These are phyloP conservation scores for Dinomys branickii DNA, from an alignment of 2,113 vertebrate genomes.

Conservation along the genomic window DNA sequence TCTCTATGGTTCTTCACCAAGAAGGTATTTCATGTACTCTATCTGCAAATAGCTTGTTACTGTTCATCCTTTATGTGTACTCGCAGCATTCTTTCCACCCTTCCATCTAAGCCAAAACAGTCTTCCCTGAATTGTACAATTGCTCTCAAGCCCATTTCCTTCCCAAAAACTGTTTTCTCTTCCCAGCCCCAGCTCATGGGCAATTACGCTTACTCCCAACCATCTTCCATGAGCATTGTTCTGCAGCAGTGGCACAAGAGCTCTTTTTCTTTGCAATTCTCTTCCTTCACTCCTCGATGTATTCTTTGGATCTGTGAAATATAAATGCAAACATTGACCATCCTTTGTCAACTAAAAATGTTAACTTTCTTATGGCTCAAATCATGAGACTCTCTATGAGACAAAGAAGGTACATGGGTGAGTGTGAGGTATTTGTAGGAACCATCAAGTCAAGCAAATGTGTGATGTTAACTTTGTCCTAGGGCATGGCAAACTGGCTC, in stretches of 20 bases:
- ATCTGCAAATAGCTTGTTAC: background rate
- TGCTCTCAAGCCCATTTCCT: background rate
- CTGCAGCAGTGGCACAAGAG: background rate
- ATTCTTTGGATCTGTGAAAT: background rate
- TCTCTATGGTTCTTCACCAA: background rate
- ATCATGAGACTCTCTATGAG: background rate
- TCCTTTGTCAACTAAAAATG: background rate
- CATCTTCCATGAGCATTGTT: background rate
- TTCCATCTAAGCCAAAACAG: slow-evolving; percentile 15
- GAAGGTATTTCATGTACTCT: background rate
- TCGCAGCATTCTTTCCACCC: background rate
- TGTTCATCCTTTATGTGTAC: background rate
- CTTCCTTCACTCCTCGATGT: background rate
- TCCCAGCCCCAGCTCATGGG: background rate
- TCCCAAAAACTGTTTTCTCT: background rate
- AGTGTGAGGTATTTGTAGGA: background rate
- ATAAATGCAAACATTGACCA: background rate
- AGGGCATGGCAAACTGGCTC: background rate
- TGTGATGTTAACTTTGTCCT: background rate
- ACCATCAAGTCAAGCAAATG: background rate
- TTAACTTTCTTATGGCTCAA: background rate
- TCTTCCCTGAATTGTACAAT: background rate
- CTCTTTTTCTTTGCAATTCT: background rate
- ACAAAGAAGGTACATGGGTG: background rate
- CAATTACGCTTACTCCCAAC: background rate